Evolutionary conservation across 2,113 vertebrate species (phyloP).

Genomic region (Dunckerocampus dactyliophorus): DNA sequence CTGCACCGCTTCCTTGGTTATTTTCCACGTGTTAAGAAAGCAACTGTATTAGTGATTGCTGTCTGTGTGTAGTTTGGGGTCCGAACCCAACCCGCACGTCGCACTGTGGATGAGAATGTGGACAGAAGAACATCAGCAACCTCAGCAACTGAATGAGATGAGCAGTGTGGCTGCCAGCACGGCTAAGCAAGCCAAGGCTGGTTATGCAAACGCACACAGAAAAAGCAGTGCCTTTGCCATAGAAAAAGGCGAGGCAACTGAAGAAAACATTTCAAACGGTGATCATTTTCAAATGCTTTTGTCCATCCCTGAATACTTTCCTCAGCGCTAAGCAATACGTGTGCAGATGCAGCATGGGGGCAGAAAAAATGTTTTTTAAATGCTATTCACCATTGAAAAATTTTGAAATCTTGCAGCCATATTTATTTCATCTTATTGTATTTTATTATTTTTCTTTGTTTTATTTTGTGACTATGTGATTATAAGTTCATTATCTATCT

Average conservation of each 20-base stretch:
- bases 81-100: too few species aligned
- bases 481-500: too few species aligned
- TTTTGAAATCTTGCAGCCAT: too few species aligned
- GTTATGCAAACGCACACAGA: constrained; percentile 38
- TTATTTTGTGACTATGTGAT: too few species aligned
- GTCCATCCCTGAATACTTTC: constrained; percentile 4
- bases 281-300: constrained; percentile 12
- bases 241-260: constrained; percentile 2
- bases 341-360: background rate
- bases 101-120: background rate
- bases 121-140: constrained; percentile 57
- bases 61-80: too few species aligned
- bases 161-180: constrained; percentile 36
- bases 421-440: too few species aligned
- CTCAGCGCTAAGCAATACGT: background rate
- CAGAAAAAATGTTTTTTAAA: too few species aligned
- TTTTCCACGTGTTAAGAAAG: too few species aligned
- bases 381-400: background rate
- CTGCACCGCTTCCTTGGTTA: too few species aligned
- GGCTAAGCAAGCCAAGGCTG: constrained; percentile 40
- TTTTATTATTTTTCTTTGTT: too few species aligned
- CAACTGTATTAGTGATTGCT: too few species aligned
- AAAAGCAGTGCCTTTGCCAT: constrained; percentile 19
- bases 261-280: constrained; percentile 10
- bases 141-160: constrained; percentile 53